A percentile compares a stretch with the other conserved stretches of the same genome.
Conservation (phyloP, 2,797 vertebrate species). For the Pitangus sulphuratus region DNA sequence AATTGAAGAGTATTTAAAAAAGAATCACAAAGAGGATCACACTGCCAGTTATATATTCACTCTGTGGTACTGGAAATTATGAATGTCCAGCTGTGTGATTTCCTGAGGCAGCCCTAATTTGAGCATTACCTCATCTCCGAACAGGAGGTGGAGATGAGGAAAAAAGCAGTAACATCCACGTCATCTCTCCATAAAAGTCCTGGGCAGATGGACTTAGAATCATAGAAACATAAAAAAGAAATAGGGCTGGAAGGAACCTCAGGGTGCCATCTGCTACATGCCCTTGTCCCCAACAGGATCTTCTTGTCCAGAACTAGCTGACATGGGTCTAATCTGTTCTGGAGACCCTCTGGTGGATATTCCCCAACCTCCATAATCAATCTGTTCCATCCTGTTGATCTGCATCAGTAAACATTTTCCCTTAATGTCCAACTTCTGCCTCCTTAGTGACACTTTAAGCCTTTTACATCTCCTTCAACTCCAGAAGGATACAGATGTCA, state of each 20-base stretch:
- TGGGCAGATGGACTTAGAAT: conserved; percentile 37
- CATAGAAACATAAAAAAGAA: conserved; percentile 24
- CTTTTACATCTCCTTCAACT: neutral
- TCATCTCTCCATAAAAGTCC: neutral
- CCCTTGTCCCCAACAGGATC: neutral
- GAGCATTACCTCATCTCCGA: neutral
- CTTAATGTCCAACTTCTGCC: neutral
- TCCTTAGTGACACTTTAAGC: neutral
- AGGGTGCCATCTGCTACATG: neutral
- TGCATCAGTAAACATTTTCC: neutral
- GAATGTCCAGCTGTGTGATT: neutral
- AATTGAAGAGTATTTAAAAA: neutral
- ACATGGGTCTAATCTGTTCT: neutral
- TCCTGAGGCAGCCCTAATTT: neutral
- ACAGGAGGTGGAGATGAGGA: neutral
- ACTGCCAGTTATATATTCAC: neutral
- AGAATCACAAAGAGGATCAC: neutral
- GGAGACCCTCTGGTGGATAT: neutral
- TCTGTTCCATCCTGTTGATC: neutral
- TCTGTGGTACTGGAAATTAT: neutral
- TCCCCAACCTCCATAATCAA: neutral
- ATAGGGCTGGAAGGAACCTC: conserved; percentile 6
- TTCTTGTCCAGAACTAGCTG: neutral
- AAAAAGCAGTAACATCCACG: neutral
- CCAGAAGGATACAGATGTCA: neutral